Evolutionary conservation across 2,113 vertebrate species (phyloP).

Genomic region (Corythornis cristatus): DNA sequence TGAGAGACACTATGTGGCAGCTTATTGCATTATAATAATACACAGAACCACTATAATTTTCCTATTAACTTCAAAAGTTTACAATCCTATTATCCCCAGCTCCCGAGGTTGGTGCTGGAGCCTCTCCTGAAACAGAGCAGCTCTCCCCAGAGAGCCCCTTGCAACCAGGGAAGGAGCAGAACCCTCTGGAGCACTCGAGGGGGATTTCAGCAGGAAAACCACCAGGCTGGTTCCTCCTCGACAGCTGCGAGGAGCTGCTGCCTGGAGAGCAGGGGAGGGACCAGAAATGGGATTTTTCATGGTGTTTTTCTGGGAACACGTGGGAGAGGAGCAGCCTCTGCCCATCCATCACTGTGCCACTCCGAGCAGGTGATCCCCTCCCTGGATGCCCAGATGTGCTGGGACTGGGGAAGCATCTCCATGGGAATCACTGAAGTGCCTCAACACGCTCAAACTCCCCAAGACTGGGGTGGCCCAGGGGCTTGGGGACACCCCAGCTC

Average conservation of each 20-base stretch:
- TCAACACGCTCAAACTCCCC: fast-evolving
- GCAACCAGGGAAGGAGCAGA: background rate
- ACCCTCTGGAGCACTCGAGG: background rate
- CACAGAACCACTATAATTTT: slow-evolving; percentile 41
- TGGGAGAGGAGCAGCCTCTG: background rate
- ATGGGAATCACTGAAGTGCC: background rate
- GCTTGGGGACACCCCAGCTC: fast-evolving
- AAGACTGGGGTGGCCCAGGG: background rate
- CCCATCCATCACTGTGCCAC: fast-evolving
- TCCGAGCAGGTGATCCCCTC: fast-evolving
- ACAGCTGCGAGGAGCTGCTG: fast-evolving
- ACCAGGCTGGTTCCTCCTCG: background rate
- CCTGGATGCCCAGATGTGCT: fast-evolving
- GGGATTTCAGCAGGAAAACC: background rate
- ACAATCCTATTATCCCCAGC: slow-evolving; percentile 70
- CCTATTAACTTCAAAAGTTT: slow-evolving; percentile 77
- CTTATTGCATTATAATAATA: slow-evolving; percentile 35
- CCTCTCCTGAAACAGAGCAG: background rate
- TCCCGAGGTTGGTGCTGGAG: background rate
- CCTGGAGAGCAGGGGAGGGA: background rate
- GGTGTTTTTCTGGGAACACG: background rate
- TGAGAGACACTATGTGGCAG: slow-evolving; percentile 51
- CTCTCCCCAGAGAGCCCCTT: background rate
- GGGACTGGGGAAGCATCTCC: fast-evolving
- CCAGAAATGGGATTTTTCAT: background rate